phyloP scores from a whole-genome alignment of 2,888 invertebrate species.

The Panzeria rudis region DNA sequence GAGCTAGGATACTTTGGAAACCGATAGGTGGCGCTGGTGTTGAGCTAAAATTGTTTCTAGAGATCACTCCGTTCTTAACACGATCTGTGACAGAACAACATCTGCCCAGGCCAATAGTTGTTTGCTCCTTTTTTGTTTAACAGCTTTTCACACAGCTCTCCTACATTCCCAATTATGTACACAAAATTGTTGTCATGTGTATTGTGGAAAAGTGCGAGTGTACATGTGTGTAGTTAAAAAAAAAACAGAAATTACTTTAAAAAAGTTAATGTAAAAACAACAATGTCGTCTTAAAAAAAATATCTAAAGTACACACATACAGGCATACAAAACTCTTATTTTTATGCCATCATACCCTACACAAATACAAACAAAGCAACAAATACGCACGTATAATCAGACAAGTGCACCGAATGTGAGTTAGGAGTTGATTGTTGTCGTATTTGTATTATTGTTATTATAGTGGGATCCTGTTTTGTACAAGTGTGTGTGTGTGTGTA shows the following conservation, averaged over 20 bases:
- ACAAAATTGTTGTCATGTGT: constrained; percentile 34
- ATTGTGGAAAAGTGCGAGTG: not conserved
- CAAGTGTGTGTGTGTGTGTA: constrained; percentile 53
- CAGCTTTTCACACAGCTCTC: not conserved
- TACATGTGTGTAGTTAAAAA: constrained; percentile 31
- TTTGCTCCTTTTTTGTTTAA: not conserved
- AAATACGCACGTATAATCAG: not conserved
- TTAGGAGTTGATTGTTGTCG: constrained; percentile 38
- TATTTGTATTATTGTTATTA: constrained; percentile 39
- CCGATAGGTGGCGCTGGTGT: too few species aligned
- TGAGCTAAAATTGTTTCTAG: too few species aligned
- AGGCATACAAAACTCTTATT: constrained; percentile 49
- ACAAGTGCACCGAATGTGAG: constrained; percentile 51
- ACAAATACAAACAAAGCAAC: constrained; percentile 26
- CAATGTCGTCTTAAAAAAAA: constrained; percentile 54
- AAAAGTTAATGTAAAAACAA: constrained; percentile 65
- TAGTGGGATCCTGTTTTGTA: constrained; percentile 54
- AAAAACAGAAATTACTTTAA: constrained; percentile 47
- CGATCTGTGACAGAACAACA: too few species aligned
- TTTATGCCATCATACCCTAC: constrained; percentile 46
- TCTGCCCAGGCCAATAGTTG: too few species aligned
- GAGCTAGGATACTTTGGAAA: too few species aligned
- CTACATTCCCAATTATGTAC: constrained; percentile 7
- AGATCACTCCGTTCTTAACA: too few species aligned
- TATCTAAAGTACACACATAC: constrained; percentile 54